Conservation (phyloP, 1,140 invertebrate species). For the Pseudomyrmex gracilis region DNA sequence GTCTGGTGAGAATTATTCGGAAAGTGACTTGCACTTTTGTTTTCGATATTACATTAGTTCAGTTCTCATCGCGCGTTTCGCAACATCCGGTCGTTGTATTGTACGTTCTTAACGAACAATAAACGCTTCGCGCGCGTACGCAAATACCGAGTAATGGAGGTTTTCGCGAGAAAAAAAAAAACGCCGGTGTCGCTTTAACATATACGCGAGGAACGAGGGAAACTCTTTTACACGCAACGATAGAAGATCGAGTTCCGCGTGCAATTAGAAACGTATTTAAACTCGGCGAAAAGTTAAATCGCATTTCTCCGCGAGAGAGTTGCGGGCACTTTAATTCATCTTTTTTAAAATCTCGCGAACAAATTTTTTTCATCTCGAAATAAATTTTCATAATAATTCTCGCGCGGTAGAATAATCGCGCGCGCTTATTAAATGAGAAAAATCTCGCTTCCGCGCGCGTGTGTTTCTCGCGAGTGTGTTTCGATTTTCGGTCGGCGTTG, state of each 20-base stretch:
- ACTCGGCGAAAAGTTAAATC: conserved; percentile 18
- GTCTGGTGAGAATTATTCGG: no score
- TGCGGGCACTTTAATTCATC: conserved; percentile 2
- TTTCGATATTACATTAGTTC: no score
- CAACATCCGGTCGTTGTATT: no score
- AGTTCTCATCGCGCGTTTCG: no score
- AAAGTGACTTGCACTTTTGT: no score
- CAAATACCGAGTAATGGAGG: not conserved
- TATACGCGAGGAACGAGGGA: not conserved
- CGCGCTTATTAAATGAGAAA: not conserved
- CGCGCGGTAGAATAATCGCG: not conserved
- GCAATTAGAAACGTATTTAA: conserved; percentile 32
- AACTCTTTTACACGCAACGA: not conserved
- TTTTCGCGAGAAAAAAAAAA: not conserved
- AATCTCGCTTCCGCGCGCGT: not conserved
- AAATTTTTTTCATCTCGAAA: conserved; percentile 13
- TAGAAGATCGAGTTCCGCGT: conserved; percentile 12
- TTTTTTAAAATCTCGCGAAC: not conserved
- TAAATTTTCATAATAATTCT: not conserved
- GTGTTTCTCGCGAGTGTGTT: not conserved
- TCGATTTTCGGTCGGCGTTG: not conserved
- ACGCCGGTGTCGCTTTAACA: not conserved
- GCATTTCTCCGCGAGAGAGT: not conserved
- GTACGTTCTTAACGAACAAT: no score
- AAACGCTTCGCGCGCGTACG: no score